These are phyloP conservation scores for Ceratosolen solmsi DNA, from an alignment of 1,140 invertebrate species.

Conservation along the genomic window DNA sequence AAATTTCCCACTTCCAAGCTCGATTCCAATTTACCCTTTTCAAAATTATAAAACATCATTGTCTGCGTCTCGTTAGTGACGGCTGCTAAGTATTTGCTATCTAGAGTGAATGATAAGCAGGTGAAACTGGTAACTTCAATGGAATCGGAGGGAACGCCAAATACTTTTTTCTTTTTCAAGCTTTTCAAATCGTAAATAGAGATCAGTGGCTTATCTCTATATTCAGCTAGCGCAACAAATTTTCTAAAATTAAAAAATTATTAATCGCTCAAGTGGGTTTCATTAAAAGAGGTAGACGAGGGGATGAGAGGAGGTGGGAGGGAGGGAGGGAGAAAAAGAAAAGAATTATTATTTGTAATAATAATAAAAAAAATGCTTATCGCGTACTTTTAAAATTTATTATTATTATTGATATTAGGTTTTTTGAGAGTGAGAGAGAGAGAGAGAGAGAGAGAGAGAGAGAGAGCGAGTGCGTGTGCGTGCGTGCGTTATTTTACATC, in stretches of 20 bases:
- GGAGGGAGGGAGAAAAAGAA: too few relatives aligned
- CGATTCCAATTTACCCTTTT: slow-evolving; percentile 87
- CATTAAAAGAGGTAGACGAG: too few relatives aligned
- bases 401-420: too few relatives aligned
- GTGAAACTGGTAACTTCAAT: slow-evolving; percentile 76
- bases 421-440: too few relatives aligned
- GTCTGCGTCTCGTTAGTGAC: slow-evolving; percentile 86
- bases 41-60: slow-evolving; percentile 87
- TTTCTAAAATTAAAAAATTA: slow-evolving; percentile 74
- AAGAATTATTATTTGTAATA: too few relatives aligned
- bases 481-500: too few relatives aligned
- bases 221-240: slow-evolving; percentile 73
- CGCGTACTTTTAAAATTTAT: too few relatives aligned
- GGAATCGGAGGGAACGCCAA: slow-evolving; percentile 75
- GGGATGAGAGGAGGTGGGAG: too few relatives aligned
- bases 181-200: slow-evolving; percentile 79
- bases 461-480: too few relatives aligned
- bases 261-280: too few relatives aligned
- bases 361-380: too few relatives aligned
- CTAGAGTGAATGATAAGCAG: slow-evolving; percentile 84
- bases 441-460: too few relatives aligned
- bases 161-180: slow-evolving; percentile 77
- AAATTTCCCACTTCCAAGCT: slow-evolving; percentile 80
- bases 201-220: slow-evolving; percentile 75
- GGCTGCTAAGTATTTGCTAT: slow-evolving; percentile 84